Evolutionary conservation across 2,113 vertebrate species (phyloP).

Genomic region (Taurulus bubalis): DNA sequence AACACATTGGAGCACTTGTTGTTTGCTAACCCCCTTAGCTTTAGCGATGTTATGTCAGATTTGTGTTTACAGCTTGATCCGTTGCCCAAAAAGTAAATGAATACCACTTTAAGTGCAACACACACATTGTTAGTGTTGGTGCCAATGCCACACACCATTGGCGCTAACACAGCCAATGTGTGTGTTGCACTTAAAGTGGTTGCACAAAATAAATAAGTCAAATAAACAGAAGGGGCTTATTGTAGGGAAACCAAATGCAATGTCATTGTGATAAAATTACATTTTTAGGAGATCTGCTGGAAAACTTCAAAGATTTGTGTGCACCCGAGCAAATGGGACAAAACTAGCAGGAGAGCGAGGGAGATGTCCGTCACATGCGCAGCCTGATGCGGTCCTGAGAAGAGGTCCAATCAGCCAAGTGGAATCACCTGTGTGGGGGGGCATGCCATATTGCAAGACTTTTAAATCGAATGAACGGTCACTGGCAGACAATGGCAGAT

Average conservation of each 20-base stretch:
- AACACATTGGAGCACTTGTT: neutral
- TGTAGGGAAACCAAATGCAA: neutral
- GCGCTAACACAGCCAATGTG: no score
- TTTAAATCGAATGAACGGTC: constrained; percentile 10
- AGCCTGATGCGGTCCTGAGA: neutral
- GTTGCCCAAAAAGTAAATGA: neutral
- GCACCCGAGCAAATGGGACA: neutral
- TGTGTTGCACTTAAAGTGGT: no score
- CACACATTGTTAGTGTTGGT: neutral
- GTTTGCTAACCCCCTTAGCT: neutral
- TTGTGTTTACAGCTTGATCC: neutral
- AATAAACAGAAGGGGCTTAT: neutral
- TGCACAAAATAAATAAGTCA: neutral
- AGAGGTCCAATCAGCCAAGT: neutral
- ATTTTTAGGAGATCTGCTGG: neutral
- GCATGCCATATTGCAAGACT: neutral
- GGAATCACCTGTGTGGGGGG: neutral
- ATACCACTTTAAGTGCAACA: neutral
- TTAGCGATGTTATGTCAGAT: neutral
- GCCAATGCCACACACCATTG: neutral
- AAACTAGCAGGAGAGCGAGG: neutral
- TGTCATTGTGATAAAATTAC: no score
- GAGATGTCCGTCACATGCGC: neutral
- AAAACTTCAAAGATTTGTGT: neutral
- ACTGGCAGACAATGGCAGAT: constrained; percentile 55